phyloP scores from a whole-genome alignment of 2,888 invertebrate species.

The Troglohyphantes excavatus region DNA sequence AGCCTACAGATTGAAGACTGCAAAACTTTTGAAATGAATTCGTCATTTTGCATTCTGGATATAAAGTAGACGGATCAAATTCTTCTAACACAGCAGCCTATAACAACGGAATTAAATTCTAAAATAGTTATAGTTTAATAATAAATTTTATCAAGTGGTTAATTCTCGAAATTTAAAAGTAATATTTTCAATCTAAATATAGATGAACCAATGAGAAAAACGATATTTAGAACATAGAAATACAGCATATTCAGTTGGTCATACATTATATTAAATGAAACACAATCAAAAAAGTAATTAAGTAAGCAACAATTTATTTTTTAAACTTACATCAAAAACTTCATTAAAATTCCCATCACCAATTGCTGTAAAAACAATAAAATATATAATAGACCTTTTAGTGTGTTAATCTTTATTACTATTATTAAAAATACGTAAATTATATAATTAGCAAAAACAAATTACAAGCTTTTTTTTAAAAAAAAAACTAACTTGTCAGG shows the following conservation, averaged over 20 bases:
- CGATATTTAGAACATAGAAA: too few relatives aligned
- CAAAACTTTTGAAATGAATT: conserved; percentile 20
- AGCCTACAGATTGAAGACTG: neutral
- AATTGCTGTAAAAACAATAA: neutral
- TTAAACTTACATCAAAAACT: conserved; percentile 25
- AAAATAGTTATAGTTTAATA: neutral
- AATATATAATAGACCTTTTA: too few relatives aligned
- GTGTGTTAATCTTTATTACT: too few relatives aligned
- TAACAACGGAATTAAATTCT: neutral
- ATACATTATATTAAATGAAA: too few relatives aligned
- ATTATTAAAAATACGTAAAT: too few relatives aligned
- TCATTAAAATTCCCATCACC: neutral
- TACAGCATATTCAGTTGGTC: too few relatives aligned
- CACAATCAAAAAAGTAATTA: neutral
- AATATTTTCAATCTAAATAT: too few relatives aligned
- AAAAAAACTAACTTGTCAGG: too few relatives aligned
- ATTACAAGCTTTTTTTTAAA: too few relatives aligned
- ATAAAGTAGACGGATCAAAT: neutral
- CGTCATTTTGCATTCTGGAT: neutral
- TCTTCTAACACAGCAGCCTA: conserved; percentile 14
- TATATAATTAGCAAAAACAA: too few relatives aligned
- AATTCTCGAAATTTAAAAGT: neutral
- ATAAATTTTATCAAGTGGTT: neutral
- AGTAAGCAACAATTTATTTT: neutral
- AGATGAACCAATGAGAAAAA: too few relatives aligned